Conservation (phyloP, 2,888 invertebrate species). For the Chrysodeixis includens region DNA sequence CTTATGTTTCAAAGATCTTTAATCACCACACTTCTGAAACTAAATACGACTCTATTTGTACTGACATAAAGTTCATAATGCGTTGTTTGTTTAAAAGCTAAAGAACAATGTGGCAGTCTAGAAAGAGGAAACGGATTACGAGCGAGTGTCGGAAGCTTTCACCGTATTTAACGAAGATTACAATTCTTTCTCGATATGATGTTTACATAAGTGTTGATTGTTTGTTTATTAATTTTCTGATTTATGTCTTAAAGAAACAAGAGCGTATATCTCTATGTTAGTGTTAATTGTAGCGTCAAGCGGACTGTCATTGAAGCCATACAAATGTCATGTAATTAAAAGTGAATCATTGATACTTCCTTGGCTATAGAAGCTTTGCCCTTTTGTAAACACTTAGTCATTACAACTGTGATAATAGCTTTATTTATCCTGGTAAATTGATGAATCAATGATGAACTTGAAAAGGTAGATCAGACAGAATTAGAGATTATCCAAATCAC, state of each 20-base stretch:
- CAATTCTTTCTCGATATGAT: slow-evolving; percentile 65
- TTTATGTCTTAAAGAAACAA: slow-evolving; percentile 24
- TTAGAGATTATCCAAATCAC: no score
- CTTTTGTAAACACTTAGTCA: no score
- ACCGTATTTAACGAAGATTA: slow-evolving; percentile 77
- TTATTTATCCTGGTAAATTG: no score
- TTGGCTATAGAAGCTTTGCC: neutral
- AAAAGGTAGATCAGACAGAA: no score
- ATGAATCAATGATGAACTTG: no score
- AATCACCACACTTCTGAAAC: slow-evolving; percentile 52
- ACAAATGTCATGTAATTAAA: neutral
- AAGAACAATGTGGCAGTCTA: slow-evolving; percentile 75
- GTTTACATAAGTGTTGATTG: slow-evolving; percentile 51
- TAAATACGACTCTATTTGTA: slow-evolving; percentile 50
- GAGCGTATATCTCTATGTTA: neutral
- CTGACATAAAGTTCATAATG: slow-evolving; percentile 57
- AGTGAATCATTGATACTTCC: neutral
- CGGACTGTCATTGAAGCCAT: neutral
- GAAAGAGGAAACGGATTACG: slow-evolving; percentile 79
- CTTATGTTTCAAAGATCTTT: slow-evolving; percentile 78
- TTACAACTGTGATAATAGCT: no score
- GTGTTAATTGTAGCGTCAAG: neutral
- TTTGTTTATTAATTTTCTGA: slow-evolving; percentile 47
- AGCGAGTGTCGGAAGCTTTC: slow-evolving; percentile 77
- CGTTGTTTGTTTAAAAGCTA: slow-evolving; percentile 47